Evolutionary conservation across 2,113 vertebrate genomes (phyloP).

Genomic region (Oreotragus oreotragus): DNA sequence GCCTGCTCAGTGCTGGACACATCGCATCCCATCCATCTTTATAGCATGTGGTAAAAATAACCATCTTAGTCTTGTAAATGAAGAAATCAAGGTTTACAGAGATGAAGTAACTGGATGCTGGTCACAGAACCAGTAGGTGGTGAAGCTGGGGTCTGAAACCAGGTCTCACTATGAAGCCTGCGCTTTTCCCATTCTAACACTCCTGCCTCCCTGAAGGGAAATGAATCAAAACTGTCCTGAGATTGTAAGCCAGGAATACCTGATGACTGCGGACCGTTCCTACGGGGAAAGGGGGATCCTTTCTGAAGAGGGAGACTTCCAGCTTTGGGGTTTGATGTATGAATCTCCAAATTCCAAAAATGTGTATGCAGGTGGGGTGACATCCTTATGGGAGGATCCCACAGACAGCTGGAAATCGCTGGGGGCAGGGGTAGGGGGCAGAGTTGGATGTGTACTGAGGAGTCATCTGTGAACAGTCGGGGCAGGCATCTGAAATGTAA

Average conservation of each 20-base stretch:
- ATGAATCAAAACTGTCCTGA: not conserved
- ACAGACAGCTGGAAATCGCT: not conserved
- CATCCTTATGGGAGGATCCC: not conserved
- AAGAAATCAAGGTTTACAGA: slow-evolving; percentile 47
- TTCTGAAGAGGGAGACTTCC: not conserved
- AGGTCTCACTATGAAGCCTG: not conserved
- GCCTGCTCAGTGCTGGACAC: not conserved
- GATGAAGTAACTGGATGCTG: not conserved
- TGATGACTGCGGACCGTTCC: fast-evolving
- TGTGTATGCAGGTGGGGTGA: not conserved
- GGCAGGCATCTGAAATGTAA: not conserved
- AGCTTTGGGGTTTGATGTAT: not conserved
- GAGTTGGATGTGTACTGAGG: not conserved
- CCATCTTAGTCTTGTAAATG: slow-evolving; percentile 1
- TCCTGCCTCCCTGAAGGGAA: not conserved
- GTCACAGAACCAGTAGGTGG: not conserved
- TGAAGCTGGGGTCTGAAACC: not conserved
- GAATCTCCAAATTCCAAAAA: not conserved
- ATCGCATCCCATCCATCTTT: not conserved
- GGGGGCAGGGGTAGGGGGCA: not conserved
- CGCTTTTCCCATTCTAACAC: not conserved
- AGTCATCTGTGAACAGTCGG: not conserved
- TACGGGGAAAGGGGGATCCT: not conserved
- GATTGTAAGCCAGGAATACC: not conserved
- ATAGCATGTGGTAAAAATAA: not conserved